Percentiles rank a stretch among this genome's conserved stretches.
These are phyloP conservation scores for Oxytorus armatus DNA, from an alignment of 2,888 invertebrate species.

Conservation along the genomic window DNA sequence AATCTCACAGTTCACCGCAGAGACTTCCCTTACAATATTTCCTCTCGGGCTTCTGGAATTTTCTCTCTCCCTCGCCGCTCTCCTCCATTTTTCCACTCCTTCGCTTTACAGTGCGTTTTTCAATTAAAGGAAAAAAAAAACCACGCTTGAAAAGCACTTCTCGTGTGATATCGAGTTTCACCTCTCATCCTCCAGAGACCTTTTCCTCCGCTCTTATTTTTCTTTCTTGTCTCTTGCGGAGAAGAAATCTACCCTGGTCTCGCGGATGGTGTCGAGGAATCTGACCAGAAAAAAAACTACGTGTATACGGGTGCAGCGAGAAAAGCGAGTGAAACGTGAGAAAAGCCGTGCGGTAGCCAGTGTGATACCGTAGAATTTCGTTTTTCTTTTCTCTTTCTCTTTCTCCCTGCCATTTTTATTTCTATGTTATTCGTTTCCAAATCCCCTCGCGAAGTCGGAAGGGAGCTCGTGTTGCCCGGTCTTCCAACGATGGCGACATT, in stretches of 20 bases:
- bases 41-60: constrained; percentile 69
- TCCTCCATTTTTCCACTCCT: constrained; percentile 24
- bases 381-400: background rate
- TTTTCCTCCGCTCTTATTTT: constrained; percentile 62
- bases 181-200: constrained; percentile 64
- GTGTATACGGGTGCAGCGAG: background rate
- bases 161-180: constrained; percentile 69
- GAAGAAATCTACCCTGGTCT: background rate
- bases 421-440: constrained; percentile 12
- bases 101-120: background rate
- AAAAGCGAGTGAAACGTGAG: constrained; percentile 59
- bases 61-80: constrained; percentile 15
- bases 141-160: constrained; percentile 63
- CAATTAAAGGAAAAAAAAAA: constrained; percentile 27
- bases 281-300: constrained; percentile 21
- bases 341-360: constrained; percentile 40
- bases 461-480: constrained; percentile 39
- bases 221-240: constrained; percentile 57
- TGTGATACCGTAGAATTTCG: background rate
- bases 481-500: constrained; percentile 28
- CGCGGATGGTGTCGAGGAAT: constrained; percentile 60
- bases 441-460: constrained; percentile 43
- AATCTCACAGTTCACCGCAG: constrained; percentile 32
- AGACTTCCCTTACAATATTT: constrained; percentile 70
- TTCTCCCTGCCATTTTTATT: constrained; percentile 11